These are phyloP conservation scores for Phortica okadai DNA, from an alignment of 2,888 invertebrate genomes.

Conservation along the genomic window DNA sequence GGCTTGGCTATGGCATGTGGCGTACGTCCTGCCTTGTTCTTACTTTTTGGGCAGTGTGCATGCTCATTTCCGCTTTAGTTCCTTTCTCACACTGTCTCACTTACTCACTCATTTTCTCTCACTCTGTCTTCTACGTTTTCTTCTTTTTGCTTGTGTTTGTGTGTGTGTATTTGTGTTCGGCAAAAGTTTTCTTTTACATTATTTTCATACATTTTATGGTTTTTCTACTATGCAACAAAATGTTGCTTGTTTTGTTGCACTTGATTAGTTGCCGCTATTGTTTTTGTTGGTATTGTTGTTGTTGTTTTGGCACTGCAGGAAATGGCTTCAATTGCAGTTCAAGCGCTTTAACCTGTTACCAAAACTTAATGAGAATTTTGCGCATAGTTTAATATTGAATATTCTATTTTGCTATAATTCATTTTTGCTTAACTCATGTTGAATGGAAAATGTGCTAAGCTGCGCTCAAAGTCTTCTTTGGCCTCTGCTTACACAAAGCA, in stretches of 20 bases:
- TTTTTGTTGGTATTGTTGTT: constrained; percentile 36
- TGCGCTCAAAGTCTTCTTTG: too few relatives aligned
- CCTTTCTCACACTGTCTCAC: constrained; percentile 65
- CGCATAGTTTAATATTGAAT: constrained; percentile 48
- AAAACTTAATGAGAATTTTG: constrained; percentile 38
- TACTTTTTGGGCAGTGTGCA: constrained; percentile 20
- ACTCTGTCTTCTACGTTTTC: constrained; percentile 39
- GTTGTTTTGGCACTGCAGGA: constrained; percentile 51
- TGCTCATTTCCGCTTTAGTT: constrained; percentile 69
- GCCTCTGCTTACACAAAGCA: too few relatives aligned
- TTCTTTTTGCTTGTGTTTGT: constrained; percentile 6
- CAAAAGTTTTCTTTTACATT: constrained; percentile 64
- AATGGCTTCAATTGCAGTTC: constrained; percentile 71
- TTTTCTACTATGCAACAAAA: constrained; percentile 27
- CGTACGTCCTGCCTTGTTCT: constrained; percentile 47
- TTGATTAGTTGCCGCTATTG: constrained; percentile 2
- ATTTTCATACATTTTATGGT: constrained; percentile 48
- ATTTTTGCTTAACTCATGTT: not conserved
- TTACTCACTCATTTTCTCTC: constrained; percentile 49
- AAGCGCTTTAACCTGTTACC: constrained; percentile 71
- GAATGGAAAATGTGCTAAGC: too few relatives aligned
- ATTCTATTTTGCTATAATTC: not conserved
- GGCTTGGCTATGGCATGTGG: constrained; percentile 37
- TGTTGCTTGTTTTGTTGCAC: not conserved
- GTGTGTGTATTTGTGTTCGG: constrained; percentile 41